Evolutionary conservation across 2,888 invertebrate genomes (phyloP).

Genomic region (Myathropa florea): DNA sequence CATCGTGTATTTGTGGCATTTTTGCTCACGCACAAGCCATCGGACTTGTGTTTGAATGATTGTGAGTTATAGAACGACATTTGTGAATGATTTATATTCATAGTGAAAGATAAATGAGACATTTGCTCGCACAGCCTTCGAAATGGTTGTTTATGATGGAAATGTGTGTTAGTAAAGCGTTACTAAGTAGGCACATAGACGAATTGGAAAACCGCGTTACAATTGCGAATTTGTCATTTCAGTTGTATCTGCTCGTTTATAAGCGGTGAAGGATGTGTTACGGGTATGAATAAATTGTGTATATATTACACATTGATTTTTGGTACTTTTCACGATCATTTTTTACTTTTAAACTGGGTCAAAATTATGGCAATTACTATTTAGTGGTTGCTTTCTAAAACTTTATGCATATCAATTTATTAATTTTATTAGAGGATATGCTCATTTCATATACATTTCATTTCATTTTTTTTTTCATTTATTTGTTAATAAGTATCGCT

Average conservation of each 20-base stretch:
- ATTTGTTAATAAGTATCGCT: too few relatives aligned
- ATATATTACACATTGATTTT: neutral
- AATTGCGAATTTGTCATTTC: neutral
- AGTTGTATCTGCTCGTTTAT: neutral
- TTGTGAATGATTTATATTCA: constrained; percentile 32
- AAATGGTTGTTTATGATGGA: neutral
- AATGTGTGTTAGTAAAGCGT: neutral
- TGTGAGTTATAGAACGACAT: constrained; percentile 15
- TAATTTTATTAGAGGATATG: too few relatives aligned
- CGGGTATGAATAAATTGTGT: neutral
- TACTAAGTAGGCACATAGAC: neutral
- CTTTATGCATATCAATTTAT: too few relatives aligned
- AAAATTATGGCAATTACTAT: too few relatives aligned
- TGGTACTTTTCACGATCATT: neutral
- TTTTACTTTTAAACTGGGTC: neutral
- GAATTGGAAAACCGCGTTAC: neutral
- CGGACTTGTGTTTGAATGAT: constrained; percentile 24
- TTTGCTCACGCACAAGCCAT: constrained; percentile 40
- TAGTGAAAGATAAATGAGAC: constrained; percentile 43
- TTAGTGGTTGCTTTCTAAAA: too few relatives aligned
- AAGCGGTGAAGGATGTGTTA: neutral
- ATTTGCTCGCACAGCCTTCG: constrained; percentile 25
- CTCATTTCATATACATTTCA: too few relatives aligned
- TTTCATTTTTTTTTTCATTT: too few relatives aligned
- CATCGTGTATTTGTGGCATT: neutral